Conservation (phyloP, 1,140 invertebrate species). For the Drosophila hydei region DNA sequence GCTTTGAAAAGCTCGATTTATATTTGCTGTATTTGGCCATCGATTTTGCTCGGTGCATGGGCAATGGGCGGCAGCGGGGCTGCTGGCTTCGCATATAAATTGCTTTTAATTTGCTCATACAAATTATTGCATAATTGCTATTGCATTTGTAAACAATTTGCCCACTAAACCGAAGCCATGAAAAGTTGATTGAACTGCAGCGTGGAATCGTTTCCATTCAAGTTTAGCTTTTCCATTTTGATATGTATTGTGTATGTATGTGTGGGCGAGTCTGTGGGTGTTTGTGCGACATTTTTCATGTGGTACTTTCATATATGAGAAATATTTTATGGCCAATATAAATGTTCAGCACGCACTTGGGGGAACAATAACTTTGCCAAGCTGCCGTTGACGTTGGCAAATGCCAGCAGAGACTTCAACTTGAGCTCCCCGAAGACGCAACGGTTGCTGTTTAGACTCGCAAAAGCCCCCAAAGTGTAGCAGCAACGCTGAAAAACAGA, state of each 20-base stretch:
- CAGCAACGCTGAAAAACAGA: slow-evolving; percentile 51
- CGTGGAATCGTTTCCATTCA: not conserved
- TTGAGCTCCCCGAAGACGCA: slow-evolving; percentile 19
- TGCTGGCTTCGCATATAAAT: slow-evolving; percentile 62
- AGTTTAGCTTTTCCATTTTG: slow-evolving; percentile 8
- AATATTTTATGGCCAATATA: slow-evolving; percentile 81
- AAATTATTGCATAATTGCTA: slow-evolving; percentile 80
- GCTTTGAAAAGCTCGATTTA: slow-evolving; percentile 54
- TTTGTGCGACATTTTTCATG: slow-evolving; percentile 56
- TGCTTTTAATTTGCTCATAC: slow-evolving; percentile 73
- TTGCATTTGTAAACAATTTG: slow-evolving; percentile 80
- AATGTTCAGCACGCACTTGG: slow-evolving; percentile 72
- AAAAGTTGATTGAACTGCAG: slow-evolving; percentile 74
- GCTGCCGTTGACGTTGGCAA: slow-evolving; percentile 72
- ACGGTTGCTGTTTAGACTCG: slow-evolving; percentile 4
- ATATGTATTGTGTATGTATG: slow-evolving; percentile 11
- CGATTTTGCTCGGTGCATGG: slow-evolving; percentile 50
- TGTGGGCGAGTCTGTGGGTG: not conserved
- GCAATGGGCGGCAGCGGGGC: not conserved
- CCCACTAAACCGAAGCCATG: slow-evolving; percentile 62
- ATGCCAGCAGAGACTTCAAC: slow-evolving; percentile 49
- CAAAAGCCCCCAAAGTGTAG: slow-evolving; percentile 50
- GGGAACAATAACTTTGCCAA: slow-evolving; percentile 53
- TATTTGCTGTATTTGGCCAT: slow-evolving; percentile 67
- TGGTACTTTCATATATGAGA: slow-evolving; percentile 38